Conservation (phyloP, 2,888 invertebrate genomes). For the Smittia aterrima region DNA sequence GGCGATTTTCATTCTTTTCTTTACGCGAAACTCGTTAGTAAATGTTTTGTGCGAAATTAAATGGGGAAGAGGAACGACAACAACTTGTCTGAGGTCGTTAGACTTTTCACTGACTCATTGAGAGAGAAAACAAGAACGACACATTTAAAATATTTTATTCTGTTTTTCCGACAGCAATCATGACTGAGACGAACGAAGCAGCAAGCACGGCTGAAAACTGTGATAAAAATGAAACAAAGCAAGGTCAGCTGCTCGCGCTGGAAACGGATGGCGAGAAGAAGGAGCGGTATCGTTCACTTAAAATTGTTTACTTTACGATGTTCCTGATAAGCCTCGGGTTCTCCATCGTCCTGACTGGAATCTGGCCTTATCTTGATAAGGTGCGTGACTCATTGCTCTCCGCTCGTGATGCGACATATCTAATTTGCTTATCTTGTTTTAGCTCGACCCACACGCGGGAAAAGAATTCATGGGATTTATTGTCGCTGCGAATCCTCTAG, state of each 20-base stretch:
- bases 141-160: background rate
- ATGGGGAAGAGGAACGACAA: background rate
- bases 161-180: background rate
- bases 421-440: constrained; percentile 46
- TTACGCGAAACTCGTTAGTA: background rate
- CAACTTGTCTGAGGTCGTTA: too few relatives aligned
- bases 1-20: background rate
- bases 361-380: constrained; percentile 85
- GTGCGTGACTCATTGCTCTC: constrained; percentile 48
- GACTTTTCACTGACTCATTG: background rate
- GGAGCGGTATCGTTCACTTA: constrained; percentile 74
- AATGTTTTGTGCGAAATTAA: background rate
- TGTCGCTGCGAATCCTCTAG: constrained; percentile 83
- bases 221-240: background rate
- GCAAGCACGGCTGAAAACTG: background rate
- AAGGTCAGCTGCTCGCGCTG: constrained; percentile 49
- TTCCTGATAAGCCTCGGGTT: constrained; percentile 86
- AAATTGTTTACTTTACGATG: constrained; percentile 84
- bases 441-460: constrained; percentile 76
- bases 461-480: constrained; percentile 82
- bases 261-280: constrained; percentile 67
- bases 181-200: background rate
- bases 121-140: background rate
- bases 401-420: background rate
- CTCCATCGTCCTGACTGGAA: constrained; percentile 82